Base-by-base conservation (phyloP, 2,797 vertebrate genomes). In the Phataginus tetradactyla region DNA sequence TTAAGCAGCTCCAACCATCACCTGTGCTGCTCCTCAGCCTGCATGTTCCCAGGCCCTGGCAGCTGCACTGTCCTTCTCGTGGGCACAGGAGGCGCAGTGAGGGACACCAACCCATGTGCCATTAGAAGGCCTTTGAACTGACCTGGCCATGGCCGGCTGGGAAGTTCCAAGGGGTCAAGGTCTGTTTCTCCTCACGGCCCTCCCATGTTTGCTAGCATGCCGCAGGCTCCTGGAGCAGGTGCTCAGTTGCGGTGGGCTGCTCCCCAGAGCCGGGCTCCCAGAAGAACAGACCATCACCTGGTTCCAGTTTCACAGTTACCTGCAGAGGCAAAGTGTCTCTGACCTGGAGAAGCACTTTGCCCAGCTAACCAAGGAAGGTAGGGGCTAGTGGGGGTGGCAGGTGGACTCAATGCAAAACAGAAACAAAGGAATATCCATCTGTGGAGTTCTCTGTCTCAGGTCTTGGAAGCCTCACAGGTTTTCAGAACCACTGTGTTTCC, bases 311-410 rank as follows among this genome's bases (percentile, higher is more conserved):
- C 99, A 98, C 0, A 96, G 98, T 49, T 99, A 99, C 97, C 98
- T 99, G 98, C 99, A 98, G 86, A 99, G 98, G 74, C 99, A 99
- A 97, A 97, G 79, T 9, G 74, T 99, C 69, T 94, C 96, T 1
- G 99, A 99, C 97, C 98, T 99, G 95, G 99, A 99, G 90, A 99
- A 99, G 39, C 99, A 99, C 97, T 97, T 99, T 59, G 98, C 98
- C 3, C 99, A 97, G 42, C 99, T 99, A 4, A 99, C 99, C 51
- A 99, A 98, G 98, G 99, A 99, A 99, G 99, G 99, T 99, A 98
- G 86, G 5, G 92, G 88, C 63, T 13, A 63, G 23, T 34, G 5
- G 0, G 12, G 42, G 23, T 0, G 66, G 71, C 72, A 11, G 37
- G 79, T 53, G 29, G 15, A 32, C 55, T 37, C n/a, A 42, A 0